phyloP scores from a whole-genome alignment of 1,140 invertebrate species.

The Temnothorax nylanderi region DNA sequence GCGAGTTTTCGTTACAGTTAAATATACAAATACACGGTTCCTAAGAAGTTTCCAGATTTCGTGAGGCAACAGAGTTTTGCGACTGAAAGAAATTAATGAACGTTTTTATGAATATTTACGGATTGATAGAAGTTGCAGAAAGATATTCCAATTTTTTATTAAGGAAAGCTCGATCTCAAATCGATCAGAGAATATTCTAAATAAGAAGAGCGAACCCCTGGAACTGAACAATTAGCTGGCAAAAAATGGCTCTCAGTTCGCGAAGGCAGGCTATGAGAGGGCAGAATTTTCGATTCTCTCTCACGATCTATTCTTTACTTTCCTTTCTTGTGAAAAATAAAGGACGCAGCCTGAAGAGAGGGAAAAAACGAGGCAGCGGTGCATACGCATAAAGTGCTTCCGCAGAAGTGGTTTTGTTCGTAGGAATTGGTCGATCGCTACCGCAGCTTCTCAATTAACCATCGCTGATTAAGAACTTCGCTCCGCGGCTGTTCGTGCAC shows the following conservation, averaged over 20 bases:
- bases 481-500: slow-evolving; percentile 9
- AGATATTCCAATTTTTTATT: background rate
- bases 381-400: slow-evolving; percentile 33
- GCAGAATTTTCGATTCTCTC: slow-evolving; percentile 27
- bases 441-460: slow-evolving; percentile 71
- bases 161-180: background rate
- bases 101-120: background rate
- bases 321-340: slow-evolving; percentile 11
- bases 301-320: background rate
- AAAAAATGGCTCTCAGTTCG: slow-evolving; percentile 38
- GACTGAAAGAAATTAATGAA: background rate
- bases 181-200: background rate
- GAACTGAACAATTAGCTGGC: slow-evolving; percentile 16
- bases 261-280: slow-evolving; percentile 15
- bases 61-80: background rate
- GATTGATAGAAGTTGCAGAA: background rate
- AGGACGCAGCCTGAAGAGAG: background rate
- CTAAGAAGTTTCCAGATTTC: background rate
- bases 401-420: slow-evolving; percentile 44
- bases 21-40: background rate
- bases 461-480: slow-evolving; percentile 65
- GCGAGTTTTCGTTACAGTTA: background rate
- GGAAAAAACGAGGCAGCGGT: slow-evolving; percentile 34
- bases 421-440: slow-evolving; percentile 63
- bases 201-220: background rate